These are phyloP conservation scores for Ciconia maguari DNA, from an alignment of 2,113 vertebrate genomes.

Conservation along the genomic window DNA sequence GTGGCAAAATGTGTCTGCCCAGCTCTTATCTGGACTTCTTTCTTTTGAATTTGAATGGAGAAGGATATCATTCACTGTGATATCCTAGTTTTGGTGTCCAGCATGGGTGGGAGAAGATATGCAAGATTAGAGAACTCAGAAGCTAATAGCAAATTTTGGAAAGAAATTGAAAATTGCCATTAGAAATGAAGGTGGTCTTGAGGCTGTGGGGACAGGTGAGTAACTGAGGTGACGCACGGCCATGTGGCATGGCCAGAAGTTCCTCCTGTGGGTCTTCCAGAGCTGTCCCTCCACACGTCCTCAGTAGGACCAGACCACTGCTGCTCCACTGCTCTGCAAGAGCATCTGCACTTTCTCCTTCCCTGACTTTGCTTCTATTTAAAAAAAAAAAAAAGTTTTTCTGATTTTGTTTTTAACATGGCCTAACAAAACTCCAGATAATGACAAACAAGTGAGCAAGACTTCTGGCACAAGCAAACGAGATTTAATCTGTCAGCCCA, in stretches of 20 bases:
- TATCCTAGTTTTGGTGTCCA: neutral
- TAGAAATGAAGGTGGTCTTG: neutral
- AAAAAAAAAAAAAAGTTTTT: neutral
- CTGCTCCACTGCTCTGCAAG: neutral
- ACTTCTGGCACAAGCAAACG: slow-evolving; percentile 26
- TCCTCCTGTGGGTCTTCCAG: neutral
- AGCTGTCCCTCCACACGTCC: neutral
- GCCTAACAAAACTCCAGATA: slow-evolving; percentile 43
- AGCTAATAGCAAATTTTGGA: neutral
- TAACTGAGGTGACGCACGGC: neutral
- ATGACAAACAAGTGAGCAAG: slow-evolving; percentile 68
- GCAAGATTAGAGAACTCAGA: neutral
- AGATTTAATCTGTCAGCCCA: slow-evolving; percentile 53
- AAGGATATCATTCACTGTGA: neutral
- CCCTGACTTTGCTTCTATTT: neutral
- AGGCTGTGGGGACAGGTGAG: neutral
- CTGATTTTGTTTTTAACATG: neutral
- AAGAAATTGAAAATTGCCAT: neutral
- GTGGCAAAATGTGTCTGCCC: neutral
- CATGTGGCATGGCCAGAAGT: neutral
- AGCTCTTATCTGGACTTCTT: neutral
- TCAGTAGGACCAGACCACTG: neutral
- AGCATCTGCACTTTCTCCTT: neutral
- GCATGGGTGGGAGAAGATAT: neutral
- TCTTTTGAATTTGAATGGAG: neutral